Base-by-base conservation (phyloP, 2,797 vertebrate genomes). In the Thaleichthys pacificus region DNA sequence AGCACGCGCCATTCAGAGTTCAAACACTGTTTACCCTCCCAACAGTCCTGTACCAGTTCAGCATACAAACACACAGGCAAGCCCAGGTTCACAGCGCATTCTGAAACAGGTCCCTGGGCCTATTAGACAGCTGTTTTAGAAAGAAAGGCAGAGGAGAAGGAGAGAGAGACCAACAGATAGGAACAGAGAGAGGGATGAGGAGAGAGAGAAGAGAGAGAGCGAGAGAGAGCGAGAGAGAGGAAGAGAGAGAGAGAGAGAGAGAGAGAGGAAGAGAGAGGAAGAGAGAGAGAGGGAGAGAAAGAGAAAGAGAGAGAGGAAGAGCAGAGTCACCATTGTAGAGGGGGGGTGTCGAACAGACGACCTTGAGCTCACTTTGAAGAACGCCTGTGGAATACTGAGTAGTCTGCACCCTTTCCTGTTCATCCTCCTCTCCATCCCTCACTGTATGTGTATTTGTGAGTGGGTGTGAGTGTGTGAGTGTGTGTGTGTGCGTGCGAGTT, bases 351-450 rank as follows among this genome's bases (percentile, higher is more conserved):
- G 79, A 78, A 82, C 61, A 73, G 78, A 81, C 90, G 89, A 92
- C 91, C 89, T 91, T 92, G 89, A 88, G 85, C 70, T 83, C 83
- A 89, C 87, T 87, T 91, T 91, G 87, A 89, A 75, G 82, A 85
- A 87, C 72, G 87, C 84, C 88, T 69, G 79, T 88, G 81, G 90
- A 92, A 92, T 92, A 90, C 82, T 77, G 89, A 92, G 84, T 75
- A 80, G 76, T 65, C 5, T 66, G 61, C 76, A 81, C 74, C 81
- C 71, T 83, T 61, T 19, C 68, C 49, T 2, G 11, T 80, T 68
- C 3, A 69, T 82, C 68, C 7, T 15, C 14, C 62, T 64, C 22
- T 38, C 17, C 30, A 28, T 65, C 19, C 79, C 38, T 42, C 38
- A 42, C 38, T 42, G 6, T 2, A 1, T 24, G 24, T 24, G 24